These are phyloP conservation scores for Musca vetustissima DNA, from an alignment of 1,140 invertebrate genomes.

Conservation along the genomic window DNA sequence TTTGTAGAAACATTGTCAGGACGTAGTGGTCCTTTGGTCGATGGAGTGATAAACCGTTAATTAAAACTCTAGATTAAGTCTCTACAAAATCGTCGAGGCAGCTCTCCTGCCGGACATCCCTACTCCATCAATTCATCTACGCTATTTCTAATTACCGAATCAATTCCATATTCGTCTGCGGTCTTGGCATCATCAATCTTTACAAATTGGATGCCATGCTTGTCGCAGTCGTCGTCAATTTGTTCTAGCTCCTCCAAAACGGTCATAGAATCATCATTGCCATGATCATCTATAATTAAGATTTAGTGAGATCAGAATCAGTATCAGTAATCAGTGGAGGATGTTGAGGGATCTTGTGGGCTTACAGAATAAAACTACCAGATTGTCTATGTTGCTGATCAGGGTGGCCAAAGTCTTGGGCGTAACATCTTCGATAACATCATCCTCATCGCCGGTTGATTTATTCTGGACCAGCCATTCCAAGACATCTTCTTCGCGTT, in stretches of 20 bases:
- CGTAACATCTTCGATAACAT: conserved; percentile 91
- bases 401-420: conserved; percentile 83
- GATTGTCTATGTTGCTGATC: conserved; percentile 86
- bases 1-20: too few relatives aligned
- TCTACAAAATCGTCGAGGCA: too few relatives aligned
- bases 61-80: too few relatives aligned
- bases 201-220: conserved; percentile 90
- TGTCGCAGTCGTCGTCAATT: conserved; percentile 91
- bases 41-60: too few relatives aligned
- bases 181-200: conserved; percentile 86
- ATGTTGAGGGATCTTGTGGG: conserved; percentile 34
- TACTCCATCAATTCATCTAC: not conserved
- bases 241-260: conserved; percentile 85
- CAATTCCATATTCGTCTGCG: conserved; percentile 83
- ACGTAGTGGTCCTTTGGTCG: too few relatives aligned
- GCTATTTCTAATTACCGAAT: conserved; percentile 61
- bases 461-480: conserved; percentile 92
- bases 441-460: conserved; percentile 88
- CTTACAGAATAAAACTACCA: conserved; percentile 93
- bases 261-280: conserved; percentile 80
- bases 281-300: conserved; percentile 71
- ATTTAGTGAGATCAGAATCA: conserved; percentile 26
- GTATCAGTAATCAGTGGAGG: not conserved
- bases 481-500: conserved; percentile 87
- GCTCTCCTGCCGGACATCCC: too few relatives aligned